Evolutionary conservation across 1,140 invertebrate genomes (phyloP).

Genomic region (Leptoteleia sp.): DNA sequence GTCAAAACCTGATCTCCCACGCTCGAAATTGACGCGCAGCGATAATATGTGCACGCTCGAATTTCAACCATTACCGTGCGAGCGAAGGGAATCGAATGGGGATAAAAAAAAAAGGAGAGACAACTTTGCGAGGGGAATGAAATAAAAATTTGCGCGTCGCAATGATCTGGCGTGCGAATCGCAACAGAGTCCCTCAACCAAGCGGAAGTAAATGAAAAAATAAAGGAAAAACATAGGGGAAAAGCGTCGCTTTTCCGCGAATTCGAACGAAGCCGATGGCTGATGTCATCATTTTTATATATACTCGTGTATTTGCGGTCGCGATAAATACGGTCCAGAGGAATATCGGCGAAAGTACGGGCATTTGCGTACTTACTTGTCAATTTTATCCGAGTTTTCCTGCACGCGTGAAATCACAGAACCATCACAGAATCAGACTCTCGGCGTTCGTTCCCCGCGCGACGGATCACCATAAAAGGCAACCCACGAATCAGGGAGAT

Average conservation of each 20-base stretch:
- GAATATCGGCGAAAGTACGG: too few species aligned
- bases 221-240: neutral
- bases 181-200: too few species aligned
- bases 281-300: constrained; percentile 77
- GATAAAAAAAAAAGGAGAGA: neutral
- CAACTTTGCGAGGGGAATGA: too few species aligned
- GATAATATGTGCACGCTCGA: constrained; percentile 24
- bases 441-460: constrained; percentile 69
- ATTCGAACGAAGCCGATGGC: constrained; percentile 40
- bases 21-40: constrained; percentile 62
- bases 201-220: too few species aligned
- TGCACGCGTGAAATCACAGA: constrained; percentile 52
- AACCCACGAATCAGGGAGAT: constrained; percentile 70
- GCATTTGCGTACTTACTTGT: too few species aligned
- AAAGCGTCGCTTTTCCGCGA: constrained; percentile 30
- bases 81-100: neutral
- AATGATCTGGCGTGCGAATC: too few species aligned
- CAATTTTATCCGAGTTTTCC: constrained; percentile 20
- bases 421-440: constrained; percentile 67
- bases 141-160: too few species aligned
- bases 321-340: constrained; percentile 22
- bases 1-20: constrained; percentile 75
- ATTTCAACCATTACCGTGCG: constrained; percentile 25
- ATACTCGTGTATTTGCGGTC: constrained; percentile 58
- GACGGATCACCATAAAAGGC: constrained; percentile 79